These are phyloP conservation scores for Coenonympha arcania DNA, from an alignment of 2,888 invertebrate species.

Conservation along the genomic window DNA sequence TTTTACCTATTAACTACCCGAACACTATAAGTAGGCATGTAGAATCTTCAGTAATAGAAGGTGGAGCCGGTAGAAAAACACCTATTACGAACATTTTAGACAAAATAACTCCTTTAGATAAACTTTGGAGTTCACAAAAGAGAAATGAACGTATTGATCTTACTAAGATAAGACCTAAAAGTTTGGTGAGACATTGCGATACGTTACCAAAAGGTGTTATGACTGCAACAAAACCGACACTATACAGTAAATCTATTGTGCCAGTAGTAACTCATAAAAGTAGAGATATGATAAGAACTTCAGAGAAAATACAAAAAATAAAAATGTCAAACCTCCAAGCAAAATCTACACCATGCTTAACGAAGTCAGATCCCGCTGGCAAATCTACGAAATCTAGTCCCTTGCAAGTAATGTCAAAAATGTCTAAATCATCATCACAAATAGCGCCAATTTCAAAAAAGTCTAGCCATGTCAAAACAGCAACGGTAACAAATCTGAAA, in stretches of 20 bases:
- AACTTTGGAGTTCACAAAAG: constrained; percentile 69
- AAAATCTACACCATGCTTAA: constrained; percentile 52
- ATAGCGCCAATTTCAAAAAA: constrained; percentile 43
- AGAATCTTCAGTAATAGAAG: constrained; percentile 52
- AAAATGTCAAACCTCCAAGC: constrained; percentile 49
- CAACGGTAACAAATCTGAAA: constrained; percentile 56
- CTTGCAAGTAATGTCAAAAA: constrained; percentile 39
- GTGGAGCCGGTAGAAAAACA: constrained; percentile 65
- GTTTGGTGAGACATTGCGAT: not conserved
- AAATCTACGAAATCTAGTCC: constrained; percentile 32
- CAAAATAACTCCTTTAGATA: constrained; percentile 72
- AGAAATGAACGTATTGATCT: constrained; percentile 62
- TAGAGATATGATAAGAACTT: constrained; percentile 65
- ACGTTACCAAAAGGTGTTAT: not conserved
- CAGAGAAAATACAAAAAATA: constrained; percentile 61
- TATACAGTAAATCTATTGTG: constrained; percentile 34
- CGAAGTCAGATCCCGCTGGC: constrained; percentile 34
- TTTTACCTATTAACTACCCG: constrained; percentile 61
- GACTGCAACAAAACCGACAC: constrained; percentile 14
- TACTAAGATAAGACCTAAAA: constrained; percentile 45
- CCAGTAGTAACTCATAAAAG: constrained; percentile 50
- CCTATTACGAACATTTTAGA: constrained; percentile 69
- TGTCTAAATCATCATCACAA: constrained; percentile 55
- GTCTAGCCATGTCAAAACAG: constrained; percentile 51
- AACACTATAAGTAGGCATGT: constrained; percentile 45